A percentile compares a stretch with the other conserved stretches of the same genome.
phyloP scores from a whole-genome alignment of 2,797 vertebrate genomes.

The Cephalopachus bancanus region DNA sequence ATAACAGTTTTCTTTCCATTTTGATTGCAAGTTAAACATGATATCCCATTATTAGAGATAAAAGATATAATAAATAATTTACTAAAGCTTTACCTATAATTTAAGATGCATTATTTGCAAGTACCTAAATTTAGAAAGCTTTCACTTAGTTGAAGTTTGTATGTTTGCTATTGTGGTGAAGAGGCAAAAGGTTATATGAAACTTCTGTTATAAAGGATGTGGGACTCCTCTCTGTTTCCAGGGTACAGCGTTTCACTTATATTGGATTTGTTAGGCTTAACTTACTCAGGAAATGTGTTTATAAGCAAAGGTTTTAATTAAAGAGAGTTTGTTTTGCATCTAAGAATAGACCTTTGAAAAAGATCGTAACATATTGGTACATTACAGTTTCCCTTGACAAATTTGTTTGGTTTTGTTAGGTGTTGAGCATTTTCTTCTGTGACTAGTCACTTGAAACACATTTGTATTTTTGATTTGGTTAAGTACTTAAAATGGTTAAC shows the following conservation, averaged over 20 bases:
- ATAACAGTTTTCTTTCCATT: slow-evolving; percentile 81
- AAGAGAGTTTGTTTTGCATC: slow-evolving; percentile 84
- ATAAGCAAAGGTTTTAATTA: slow-evolving; percentile 88
- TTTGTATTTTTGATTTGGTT: slow-evolving; percentile 75
- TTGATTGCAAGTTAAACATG: slow-evolving; percentile 86
- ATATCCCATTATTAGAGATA: slow-evolving; percentile 89
- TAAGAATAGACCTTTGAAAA: slow-evolving; percentile 87
- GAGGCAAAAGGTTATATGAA: slow-evolving; percentile 82
- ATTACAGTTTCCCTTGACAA: slow-evolving; percentile 57
- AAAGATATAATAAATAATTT: slow-evolving; percentile 92
- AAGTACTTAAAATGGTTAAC: slow-evolving; percentile 71
- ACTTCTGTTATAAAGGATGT: slow-evolving; percentile 82
- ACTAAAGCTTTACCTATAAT: slow-evolving; percentile 67
- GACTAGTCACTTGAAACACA: slow-evolving; percentile 73
- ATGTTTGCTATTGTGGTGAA: slow-evolving; percentile 86
- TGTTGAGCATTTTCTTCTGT: slow-evolving; percentile 68
- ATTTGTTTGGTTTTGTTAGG: slow-evolving; percentile 54
- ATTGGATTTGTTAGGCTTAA: slow-evolving; percentile 85
- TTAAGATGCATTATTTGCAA: slow-evolving; percentile 91
- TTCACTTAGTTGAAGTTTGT: slow-evolving; percentile 85
- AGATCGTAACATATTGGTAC: slow-evolving; percentile 68
- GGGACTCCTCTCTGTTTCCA: slow-evolving; percentile 80
- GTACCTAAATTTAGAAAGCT: slow-evolving; percentile 91
- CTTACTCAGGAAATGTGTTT: slow-evolving; percentile 84
- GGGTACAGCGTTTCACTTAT: slow-evolving; percentile 80